Evolutionary conservation across 2,113 vertebrate genomes (phyloP), one percentile per base, ranked within the genome.

Genomic region (Typhlomys cinereus): DNA sequence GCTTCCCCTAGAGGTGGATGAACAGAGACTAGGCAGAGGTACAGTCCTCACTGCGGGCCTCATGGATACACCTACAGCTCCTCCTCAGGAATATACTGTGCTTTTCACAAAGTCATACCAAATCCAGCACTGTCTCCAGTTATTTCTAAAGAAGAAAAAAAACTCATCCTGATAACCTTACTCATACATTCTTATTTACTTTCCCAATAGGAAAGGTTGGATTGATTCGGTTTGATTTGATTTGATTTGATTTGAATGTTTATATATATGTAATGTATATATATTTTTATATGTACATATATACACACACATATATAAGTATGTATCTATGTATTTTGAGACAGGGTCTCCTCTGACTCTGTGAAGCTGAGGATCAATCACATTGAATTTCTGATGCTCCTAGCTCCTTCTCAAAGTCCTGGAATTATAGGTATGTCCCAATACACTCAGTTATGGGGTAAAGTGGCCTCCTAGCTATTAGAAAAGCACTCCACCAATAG

Each of bases 61-160:
- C 10, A 39, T 4, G 2, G 44, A 46, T 44, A 17, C 29, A n/a
- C n/a, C n/a, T n/a, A n/a, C 21, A 13, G 4, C 4, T 3, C 0
- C 34, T 34, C 36, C 44, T 25, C 3, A 48, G n/a, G 3, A 74
- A 57, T 66, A 46, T 50, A 25, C 39, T 90, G 36, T 75, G 57
- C 59, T 75, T 76, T 84, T 46, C 48, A 12, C 29, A 84, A 79
- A 89, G 87, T 20, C 31, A 64, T 34, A 61, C 20, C 39, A 61
- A 78, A 61, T n/a, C 41, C 27, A 59, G 39, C 15, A 20, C 20
- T 7, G 21, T 57, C 5, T 44, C 15, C 86, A 15, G 18, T 13
- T 50, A 0, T 39, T 44, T 75, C 66, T 36, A 46, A 20, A 48
- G 14, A 81, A 54, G 21, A 20, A 0, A 9, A 14, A 36, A 66